phyloP scores from a whole-genome alignment of 1,140 invertebrate species.

The Coboldia fuscipes region DNA sequence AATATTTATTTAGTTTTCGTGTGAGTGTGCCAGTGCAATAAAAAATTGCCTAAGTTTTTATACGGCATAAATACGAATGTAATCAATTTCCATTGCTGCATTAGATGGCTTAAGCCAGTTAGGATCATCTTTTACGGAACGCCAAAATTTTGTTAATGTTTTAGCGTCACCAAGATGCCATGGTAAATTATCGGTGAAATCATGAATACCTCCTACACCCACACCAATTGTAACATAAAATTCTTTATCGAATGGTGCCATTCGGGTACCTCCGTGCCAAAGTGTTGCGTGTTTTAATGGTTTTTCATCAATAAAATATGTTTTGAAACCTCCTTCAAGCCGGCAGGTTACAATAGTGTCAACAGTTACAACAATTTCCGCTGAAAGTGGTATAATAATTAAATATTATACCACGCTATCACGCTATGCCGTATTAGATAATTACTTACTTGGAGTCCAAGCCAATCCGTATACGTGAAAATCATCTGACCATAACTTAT shows the following conservation, averaged over 20 bases:
- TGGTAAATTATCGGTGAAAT: slow-evolving; percentile 10
- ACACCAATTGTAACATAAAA: slow-evolving; percentile 16
- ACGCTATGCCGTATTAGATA: too few species aligned
- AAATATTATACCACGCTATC: not conserved
- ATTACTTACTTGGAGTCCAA: slow-evolving; percentile 33
- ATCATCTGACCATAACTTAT: slow-evolving; percentile 29
- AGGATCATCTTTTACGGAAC: slow-evolving; percentile 3
- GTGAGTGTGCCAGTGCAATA: too few species aligned
- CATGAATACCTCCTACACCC: slow-evolving; percentile 13
- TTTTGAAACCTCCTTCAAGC: slow-evolving; percentile 19
- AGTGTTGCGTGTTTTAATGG: slow-evolving; percentile 16
- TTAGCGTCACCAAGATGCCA: slow-evolving; percentile 2
- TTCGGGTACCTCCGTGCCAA: slow-evolving; percentile 21
- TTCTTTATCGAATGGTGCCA: slow-evolving; percentile 52
- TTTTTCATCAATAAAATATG: slow-evolving; percentile 18
- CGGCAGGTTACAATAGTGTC: slow-evolving; percentile 29
- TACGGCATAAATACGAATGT: slow-evolving; percentile 12
- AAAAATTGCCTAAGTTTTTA: too few species aligned
- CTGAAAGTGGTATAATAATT: slow-evolving; percentile 5
- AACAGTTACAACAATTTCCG: slow-evolving; percentile 25
- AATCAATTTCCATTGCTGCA: slow-evolving; percentile 12
- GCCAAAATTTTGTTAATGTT: slow-evolving; percentile 10
- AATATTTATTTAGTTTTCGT: too few species aligned
- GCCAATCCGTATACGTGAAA: slow-evolving; percentile 39
- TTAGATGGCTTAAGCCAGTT: slow-evolving; percentile 9